Conservation (phyloP, 2,797 vertebrate genomes). For the Amblyopsis hoosieri region DNA sequence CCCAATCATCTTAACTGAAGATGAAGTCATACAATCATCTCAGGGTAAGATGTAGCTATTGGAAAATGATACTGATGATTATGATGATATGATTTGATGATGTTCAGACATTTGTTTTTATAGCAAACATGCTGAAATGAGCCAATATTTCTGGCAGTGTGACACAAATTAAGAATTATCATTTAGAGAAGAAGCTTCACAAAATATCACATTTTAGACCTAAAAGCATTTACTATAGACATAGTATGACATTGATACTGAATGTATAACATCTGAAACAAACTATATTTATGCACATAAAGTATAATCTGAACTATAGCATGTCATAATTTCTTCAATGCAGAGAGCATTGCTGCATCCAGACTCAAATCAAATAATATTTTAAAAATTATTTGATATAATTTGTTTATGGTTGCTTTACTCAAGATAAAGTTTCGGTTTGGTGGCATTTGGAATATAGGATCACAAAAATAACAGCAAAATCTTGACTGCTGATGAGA, state of each 20-base stretch:
- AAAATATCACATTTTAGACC: constrained; percentile 37
- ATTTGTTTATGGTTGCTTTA: background rate
- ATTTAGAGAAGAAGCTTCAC: constrained; percentile 29
- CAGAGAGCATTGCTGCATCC: constrained; percentile 3
- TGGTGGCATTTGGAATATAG: no score
- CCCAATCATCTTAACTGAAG: background rate
- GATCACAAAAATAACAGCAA: no score
- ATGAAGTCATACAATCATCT: background rate
- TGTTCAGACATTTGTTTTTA: no score
- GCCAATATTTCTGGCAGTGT: no score
- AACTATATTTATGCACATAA: constrained; percentile 40
- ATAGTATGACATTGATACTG: constrained; percentile 45
- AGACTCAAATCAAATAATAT: constrained; percentile 6
- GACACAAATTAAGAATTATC: no score
- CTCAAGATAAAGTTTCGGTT: no score
- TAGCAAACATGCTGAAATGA: no score
- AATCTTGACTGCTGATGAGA: no score
- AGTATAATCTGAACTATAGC: constrained; percentile 43
- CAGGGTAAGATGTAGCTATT: no score
- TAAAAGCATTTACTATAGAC: constrained; percentile 47
- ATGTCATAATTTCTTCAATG: constrained; percentile 45
- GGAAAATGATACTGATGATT: no score
- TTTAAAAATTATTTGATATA: background rate
- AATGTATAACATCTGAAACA: constrained; percentile 47
- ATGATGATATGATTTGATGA: no score